A percentile compares a stretch with the other conserved stretches of the same genome.
Evolutionary conservation across 2,797 vertebrate species (phyloP).

Genomic region (Clarias laeviceps): DNA sequence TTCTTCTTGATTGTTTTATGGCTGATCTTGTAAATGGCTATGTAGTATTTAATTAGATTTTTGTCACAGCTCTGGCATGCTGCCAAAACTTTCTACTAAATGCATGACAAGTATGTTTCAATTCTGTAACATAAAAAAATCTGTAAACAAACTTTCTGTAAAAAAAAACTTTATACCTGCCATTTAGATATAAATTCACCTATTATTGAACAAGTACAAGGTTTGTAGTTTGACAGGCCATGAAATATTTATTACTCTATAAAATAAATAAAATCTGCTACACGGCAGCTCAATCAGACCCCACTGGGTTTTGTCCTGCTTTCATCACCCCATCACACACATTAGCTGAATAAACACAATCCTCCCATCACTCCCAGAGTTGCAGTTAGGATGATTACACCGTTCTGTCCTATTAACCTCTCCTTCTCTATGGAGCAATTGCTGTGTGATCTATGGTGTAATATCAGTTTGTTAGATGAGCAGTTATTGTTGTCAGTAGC

Average conservation of each 20-base stretch:
- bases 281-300: conserved; percentile 7
- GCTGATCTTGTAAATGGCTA: neutral
- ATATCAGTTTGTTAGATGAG: conserved; percentile 41
- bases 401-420: conserved; percentile 45
- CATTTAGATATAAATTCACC: neutral
- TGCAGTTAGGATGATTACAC: conserved; percentile 45
- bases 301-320: conserved; percentile 25
- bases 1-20: neutral
- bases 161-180: neutral
- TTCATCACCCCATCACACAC: conserved; percentile 36
- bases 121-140: neutral
- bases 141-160: neutral
- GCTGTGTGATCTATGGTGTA: conserved; percentile 41
- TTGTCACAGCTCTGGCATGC: neutral
- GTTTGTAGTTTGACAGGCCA: neutral
- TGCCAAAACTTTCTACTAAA: neutral
- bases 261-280: conserved; percentile 17
- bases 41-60: neutral
- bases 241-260: conserved; percentile 21
- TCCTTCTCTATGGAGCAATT: conserved; percentile 27
- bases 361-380: conserved; percentile 34
- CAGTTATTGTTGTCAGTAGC: conserved; percentile 34
- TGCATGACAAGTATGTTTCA: neutral
- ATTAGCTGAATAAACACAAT: conserved; percentile 44
- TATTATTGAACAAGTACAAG: neutral